Conservation (phyloP, 2,797 vertebrate genomes). For the Chelmon rostratus region DNA sequence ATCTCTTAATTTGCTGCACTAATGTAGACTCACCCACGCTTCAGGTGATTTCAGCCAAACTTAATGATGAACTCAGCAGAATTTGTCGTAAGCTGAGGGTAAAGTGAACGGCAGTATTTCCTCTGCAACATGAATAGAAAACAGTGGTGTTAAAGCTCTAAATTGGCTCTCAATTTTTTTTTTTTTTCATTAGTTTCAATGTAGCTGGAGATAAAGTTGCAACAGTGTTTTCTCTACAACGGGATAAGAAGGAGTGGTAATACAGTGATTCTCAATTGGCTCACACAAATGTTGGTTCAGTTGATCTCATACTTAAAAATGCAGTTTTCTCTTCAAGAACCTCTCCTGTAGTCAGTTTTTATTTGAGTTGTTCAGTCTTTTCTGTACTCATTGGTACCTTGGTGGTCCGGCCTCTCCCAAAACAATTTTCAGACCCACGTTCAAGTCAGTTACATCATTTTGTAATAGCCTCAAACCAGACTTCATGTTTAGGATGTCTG, state of each 20-base stretch:
- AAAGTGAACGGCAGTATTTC: slow-evolving; percentile 32
- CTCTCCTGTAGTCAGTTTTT: not conserved
- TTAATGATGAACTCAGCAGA: slow-evolving; percentile 26
- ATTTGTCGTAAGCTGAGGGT: slow-evolving; percentile 26
- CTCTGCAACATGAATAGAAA: slow-evolving; percentile 21
- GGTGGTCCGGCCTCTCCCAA: slow-evolving; percentile 14
- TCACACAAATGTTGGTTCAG: not conserved
- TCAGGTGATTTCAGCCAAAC: slow-evolving; percentile 39
- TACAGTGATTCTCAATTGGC: slow-evolving; percentile 12
- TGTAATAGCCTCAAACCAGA: not conserved
- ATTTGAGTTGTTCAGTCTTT: not conserved
- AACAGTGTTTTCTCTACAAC: slow-evolving; percentile 31
- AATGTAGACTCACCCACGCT: slow-evolving; percentile 49
- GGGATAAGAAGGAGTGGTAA: slow-evolving; percentile 3
- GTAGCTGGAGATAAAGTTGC: not conserved
- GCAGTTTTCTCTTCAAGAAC: not conserved
- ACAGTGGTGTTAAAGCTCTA: not conserved
- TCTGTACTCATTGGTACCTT: slow-evolving; percentile 10
- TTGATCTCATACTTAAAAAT: slow-evolving; percentile 1
- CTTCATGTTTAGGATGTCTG: slow-evolving; percentile 8
- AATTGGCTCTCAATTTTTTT: slow-evolving; percentile 21
- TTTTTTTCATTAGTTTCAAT: not conserved
- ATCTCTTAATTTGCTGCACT: slow-evolving; percentile 46
- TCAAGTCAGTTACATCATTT: not conserved
- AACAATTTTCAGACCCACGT: not conserved